Percentiles rank a stretch among this genome's conserved stretches.
These are phyloP conservation scores for Sylvilagus floridanus DNA, from an alignment of 2,797 vertebrate species.

Conservation along the genomic window DNA sequence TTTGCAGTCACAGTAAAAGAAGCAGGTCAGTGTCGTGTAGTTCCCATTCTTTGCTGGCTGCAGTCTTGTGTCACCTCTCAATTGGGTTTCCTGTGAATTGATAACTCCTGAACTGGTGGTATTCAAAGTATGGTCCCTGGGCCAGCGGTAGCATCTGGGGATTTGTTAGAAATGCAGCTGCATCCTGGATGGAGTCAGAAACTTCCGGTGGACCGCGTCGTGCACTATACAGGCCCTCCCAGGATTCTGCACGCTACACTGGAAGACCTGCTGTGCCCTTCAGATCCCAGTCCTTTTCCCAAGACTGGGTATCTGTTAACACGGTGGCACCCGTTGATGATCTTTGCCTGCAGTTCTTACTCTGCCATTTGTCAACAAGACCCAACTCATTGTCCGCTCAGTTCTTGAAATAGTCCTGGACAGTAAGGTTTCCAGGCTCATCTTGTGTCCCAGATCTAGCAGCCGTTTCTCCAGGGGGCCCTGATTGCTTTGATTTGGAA, in stretches of 20 bases:
- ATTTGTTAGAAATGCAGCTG: background rate
- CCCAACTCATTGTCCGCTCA: background rate
- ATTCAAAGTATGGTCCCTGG: background rate
- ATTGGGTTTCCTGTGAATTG: background rate
- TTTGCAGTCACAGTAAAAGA: background rate
- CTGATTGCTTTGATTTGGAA: slow-evolving; percentile 29
- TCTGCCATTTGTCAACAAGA: background rate
- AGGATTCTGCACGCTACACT: background rate
- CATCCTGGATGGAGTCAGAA: background rate
- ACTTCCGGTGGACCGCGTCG: background rate
- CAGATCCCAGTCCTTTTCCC: background rate
- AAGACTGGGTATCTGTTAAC: background rate
- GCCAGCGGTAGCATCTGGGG: background rate
- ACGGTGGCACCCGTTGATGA: background rate
- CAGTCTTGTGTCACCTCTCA: background rate
- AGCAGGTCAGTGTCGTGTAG: background rate
- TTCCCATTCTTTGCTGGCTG: background rate
- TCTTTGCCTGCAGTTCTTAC: background rate
- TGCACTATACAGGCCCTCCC: background rate
- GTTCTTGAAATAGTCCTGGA: background rate
- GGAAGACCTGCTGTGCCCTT: background rate
- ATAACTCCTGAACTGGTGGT: background rate
- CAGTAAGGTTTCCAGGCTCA: background rate
- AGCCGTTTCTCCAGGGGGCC: background rate
- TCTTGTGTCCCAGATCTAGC: background rate